Evolutionary conservation across 2,797 vertebrate species (phyloP).

Genomic region (Pipistrellus pipistrellus): DNA sequence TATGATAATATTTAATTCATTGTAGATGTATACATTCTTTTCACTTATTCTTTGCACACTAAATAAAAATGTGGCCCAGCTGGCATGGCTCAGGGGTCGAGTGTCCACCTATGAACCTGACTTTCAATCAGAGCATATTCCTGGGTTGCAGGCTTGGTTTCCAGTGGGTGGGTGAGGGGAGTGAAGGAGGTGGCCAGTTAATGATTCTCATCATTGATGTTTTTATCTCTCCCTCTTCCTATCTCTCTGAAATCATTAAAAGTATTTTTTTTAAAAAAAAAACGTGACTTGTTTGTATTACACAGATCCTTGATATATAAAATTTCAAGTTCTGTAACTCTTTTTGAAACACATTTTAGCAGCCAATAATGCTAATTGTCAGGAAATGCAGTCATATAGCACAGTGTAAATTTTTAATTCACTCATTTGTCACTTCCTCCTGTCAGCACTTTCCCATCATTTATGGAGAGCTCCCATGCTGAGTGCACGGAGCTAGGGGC

Average conservation of each 20-base stretch:
- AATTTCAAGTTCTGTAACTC: neutral
- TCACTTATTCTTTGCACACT: neutral
- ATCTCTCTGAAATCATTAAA: too few species aligned
- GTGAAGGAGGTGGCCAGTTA: too few species aligned
- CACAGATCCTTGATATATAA: neutral
- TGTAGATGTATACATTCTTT: constrained; percentile 5
- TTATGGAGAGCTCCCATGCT: neutral
- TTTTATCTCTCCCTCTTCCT: too few species aligned
- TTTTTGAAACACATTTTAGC: constrained; percentile 23
- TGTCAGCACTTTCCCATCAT: neutral
- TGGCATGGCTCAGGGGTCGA: too few species aligned
- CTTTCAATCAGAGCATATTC: too few species aligned
- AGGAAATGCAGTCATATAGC: constrained; percentile 20
- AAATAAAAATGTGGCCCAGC: constrained; percentile 1
- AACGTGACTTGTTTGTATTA: neutral
- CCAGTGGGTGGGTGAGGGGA: too few species aligned
- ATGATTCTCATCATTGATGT: too few species aligned
- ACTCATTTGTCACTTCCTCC: constrained; percentile 68
- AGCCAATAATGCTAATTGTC: constrained; percentile 22
- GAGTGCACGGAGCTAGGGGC: constrained; percentile 35
- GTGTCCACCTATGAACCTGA: too few species aligned
- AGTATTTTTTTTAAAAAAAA: neutral
- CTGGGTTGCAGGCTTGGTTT: too few species aligned
- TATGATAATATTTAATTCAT: constrained; percentile 43
- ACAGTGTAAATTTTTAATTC: constrained; percentile 69